phyloP scores from a whole-genome alignment of 2,888 invertebrate genomes.

The Piscicola geometra region DNA sequence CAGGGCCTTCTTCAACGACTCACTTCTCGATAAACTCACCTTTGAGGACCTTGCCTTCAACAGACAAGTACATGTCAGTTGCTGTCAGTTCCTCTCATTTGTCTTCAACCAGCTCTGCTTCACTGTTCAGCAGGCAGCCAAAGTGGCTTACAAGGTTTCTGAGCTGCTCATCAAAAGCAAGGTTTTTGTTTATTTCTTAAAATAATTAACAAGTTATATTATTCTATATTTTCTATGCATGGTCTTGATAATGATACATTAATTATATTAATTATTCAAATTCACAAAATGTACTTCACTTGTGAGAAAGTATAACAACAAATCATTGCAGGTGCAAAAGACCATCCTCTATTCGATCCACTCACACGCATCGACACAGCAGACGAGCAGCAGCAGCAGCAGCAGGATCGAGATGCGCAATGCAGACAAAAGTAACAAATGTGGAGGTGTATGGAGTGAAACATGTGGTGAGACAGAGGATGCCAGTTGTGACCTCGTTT shows the following conservation, averaged over 20 bases:
- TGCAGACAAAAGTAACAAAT: too few relatives aligned
- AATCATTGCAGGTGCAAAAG: conserved; percentile 70
- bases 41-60: conserved; percentile 68
- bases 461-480: too few relatives aligned
- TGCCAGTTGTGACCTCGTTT: background rate
- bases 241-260: too few relatives aligned
- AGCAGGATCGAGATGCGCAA: too few relatives aligned
- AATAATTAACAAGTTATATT: too few relatives aligned
- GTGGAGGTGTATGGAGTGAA: too few relatives aligned
- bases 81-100: conserved; percentile 67
- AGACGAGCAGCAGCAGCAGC: background rate
- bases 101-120: conserved; percentile 69
- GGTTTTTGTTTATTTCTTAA: too few relatives aligned
- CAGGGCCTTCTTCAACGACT: conserved; percentile 71
- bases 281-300: too few relatives aligned
- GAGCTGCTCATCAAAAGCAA: conserved; percentile 70
- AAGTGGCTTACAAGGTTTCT: conserved; percentile 61
- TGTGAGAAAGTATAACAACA: too few relatives aligned
- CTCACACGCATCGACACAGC: background rate
- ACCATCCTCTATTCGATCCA: conserved; percentile 71
- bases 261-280: too few relatives aligned
- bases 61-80: conserved; percentile 65
- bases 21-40: conserved; percentile 66
- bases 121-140: conserved; percentile 57
- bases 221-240: too few relatives aligned